Percentiles rank a stretch among this genome's conserved stretches.
Conservation (phyloP, 2,113 vertebrate species). For the Pagrus major region DNA sequence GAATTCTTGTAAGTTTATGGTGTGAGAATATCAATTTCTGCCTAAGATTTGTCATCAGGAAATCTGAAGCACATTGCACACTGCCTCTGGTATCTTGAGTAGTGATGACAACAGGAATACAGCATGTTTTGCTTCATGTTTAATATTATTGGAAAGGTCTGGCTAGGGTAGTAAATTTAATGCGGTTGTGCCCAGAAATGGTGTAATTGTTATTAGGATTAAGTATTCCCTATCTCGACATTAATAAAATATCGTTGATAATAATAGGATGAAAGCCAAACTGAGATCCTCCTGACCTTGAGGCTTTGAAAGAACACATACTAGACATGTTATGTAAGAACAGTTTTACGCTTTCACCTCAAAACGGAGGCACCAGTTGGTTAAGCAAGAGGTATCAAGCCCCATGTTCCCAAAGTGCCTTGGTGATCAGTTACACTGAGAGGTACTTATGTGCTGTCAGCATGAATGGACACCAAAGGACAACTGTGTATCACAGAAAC, state of each 20-base stretch:
- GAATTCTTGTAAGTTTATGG: constrained; percentile 48
- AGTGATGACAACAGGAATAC: constrained; percentile 67
- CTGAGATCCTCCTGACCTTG: constrained; percentile 6
- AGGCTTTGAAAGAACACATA: constrained; percentile 13
- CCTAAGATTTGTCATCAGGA: constrained; percentile 60
- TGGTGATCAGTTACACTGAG: neutral
- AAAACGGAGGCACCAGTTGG: neutral
- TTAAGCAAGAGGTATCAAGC: neutral
- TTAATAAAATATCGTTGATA: constrained; percentile 36
- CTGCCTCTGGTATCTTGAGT: constrained; percentile 54
- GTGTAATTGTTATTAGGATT: constrained; percentile 56
- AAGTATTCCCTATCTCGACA: constrained; percentile 38
- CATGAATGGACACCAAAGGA: constrained; percentile 6
- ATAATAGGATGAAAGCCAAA: constrained; percentile 7
- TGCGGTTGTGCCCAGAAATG: constrained; percentile 53
- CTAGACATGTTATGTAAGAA: constrained; percentile 9
- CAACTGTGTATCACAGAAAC: neutral
- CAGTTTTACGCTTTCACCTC: neutral
- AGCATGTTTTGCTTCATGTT: constrained; percentile 55
- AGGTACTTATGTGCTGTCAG: neutral
- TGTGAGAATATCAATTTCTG: constrained; percentile 62
- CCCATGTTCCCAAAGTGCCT: neutral
- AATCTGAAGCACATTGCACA: constrained; percentile 62
- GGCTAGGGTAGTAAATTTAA: constrained; percentile 36
- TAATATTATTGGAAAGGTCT: constrained; percentile 57